These are phyloP conservation scores for Melanotaenia maccullochi DNA, from an alignment of 2,797 vertebrate species.

Conservation along the genomic window DNA sequence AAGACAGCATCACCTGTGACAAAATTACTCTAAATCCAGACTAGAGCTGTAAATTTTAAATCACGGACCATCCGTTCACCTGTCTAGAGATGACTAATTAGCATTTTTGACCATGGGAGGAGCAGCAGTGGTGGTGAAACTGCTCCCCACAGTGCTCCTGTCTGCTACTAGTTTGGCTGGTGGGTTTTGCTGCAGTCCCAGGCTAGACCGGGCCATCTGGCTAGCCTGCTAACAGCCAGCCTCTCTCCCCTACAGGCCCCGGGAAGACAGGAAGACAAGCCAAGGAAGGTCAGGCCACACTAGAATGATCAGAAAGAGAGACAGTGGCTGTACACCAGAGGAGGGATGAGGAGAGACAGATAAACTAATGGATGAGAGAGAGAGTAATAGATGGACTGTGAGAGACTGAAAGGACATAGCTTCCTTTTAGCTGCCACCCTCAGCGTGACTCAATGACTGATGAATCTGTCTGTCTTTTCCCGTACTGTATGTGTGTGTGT, in stretches of 20 bases:
- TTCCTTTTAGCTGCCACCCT: slow-evolving; percentile 69
- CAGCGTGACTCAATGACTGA: slow-evolving; percentile 67
- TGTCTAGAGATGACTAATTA: slow-evolving; percentile 61
- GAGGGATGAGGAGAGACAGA: slow-evolving; percentile 47
- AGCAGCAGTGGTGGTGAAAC: slow-evolving; percentile 32
- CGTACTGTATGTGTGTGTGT: slow-evolving; percentile 23
- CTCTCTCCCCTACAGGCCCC: slow-evolving; percentile 47
- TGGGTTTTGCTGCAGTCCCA: slow-evolving; percentile 54
- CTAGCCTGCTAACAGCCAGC: slow-evolving; percentile 67
- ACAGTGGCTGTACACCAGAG: slow-evolving; percentile 20
- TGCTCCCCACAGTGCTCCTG: slow-evolving; percentile 67
- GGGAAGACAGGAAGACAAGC: slow-evolving; percentile 64
- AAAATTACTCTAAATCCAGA: slow-evolving; percentile 17
- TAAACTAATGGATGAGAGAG: slow-evolving; percentile 65
- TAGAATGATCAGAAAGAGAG: slow-evolving; percentile 40
- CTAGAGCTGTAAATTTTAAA: slow-evolving; percentile 13
- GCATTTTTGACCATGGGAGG: slow-evolving; percentile 42
- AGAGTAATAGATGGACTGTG: slow-evolving; percentile 56
- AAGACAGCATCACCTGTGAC: slow-evolving; percentile 26
- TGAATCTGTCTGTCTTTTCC: slow-evolving; percentile 51
- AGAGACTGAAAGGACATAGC: slow-evolving; percentile 70
- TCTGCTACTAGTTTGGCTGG: slow-evolving; percentile 74
- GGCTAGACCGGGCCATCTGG: slow-evolving; percentile 76
- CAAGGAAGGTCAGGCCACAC: slow-evolving; percentile 68
- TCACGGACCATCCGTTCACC: slow-evolving; percentile 29